phyloP scores from a whole-genome alignment of 2,113 vertebrate species.

The Rhinopomastus cyanomelas region DNA sequence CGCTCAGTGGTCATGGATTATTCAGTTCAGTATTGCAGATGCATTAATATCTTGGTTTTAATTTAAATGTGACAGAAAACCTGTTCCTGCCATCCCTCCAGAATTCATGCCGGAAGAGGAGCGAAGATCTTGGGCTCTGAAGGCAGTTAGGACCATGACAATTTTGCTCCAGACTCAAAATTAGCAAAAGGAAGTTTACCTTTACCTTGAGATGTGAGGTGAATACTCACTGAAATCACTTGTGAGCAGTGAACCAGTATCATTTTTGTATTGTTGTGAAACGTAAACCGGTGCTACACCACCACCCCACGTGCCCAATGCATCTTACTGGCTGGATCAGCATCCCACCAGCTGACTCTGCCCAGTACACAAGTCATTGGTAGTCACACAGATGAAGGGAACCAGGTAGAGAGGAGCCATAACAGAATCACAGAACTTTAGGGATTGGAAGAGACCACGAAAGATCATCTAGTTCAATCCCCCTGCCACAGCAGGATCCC shows the following conservation, averaged over 20 bases:
- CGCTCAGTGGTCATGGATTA: neutral
- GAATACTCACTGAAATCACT: neutral
- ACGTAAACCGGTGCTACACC: too few relatives aligned
- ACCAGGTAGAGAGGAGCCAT: neutral
- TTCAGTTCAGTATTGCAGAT: neutral
- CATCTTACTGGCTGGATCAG: too few relatives aligned
- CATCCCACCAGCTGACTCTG: neutral
- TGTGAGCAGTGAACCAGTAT: neutral
- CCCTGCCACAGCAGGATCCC: too few relatives aligned
- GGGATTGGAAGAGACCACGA: too few relatives aligned
- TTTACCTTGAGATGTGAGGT: neutral
- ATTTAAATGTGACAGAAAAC: neutral
- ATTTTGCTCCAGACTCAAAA: neutral
- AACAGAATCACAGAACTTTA: too few relatives aligned
- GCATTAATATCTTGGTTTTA: neutral
- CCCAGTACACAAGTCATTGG: accelerated
- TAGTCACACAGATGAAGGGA: neutral
- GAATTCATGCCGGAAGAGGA: neutral
- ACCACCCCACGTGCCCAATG: neutral
- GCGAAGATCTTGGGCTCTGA: neutral
- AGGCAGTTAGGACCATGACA: neutral
- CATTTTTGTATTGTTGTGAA: too few relatives aligned
- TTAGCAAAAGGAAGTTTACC: neutral
- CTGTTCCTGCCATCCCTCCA: accelerated
- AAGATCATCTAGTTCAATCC: too few relatives aligned